Base-by-base conservation (phyloP, 2,797 vertebrate species). In the Tarsius wallacei region DNA sequence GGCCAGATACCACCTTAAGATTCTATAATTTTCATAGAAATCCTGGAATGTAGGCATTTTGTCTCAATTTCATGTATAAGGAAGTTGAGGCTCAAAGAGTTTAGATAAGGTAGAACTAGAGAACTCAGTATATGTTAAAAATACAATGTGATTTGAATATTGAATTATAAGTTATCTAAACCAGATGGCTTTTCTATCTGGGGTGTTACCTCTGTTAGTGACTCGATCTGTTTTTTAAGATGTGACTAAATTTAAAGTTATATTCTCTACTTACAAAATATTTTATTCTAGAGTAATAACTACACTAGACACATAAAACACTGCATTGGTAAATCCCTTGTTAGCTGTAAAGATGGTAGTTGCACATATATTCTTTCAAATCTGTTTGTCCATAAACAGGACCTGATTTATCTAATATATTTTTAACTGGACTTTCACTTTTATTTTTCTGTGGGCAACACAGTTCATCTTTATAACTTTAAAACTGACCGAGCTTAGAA, bases 211-310 rank as follows among this genome's bases (percentile, higher is more conserved):
- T 70, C 74, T 16, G 24, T 66, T 90, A 81, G 16, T 80, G 21
- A 74, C 36, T 93, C 92, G 22, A 59, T 55, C 57, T 76, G 9
- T 64, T 89, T 17, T 17, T 49, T 91, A 87, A 86, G 22, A 85
- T 77, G 57, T 77, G n/a, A 64, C 26, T 90, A 55, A 76, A 95
- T 84, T 94, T 91, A 68, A 90, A 59, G 82, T 87, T 77, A 19
- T 78, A 71, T 78, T 92, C 47, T 84, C 51, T 59, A 49, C 82
- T 66, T 80, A 87, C 28, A 77, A 86, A 89, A 71, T 83, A 42
- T 55, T 94, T 94, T 88, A 59, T 87, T 96, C 19, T 84, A 91
- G 26, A 85, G 8, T 68, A 82, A 64, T 61, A 28, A 24, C 21
- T 80, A n/a, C 26, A n/a, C 7, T 59, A 63, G 51, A 83, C 17